A percentile compares a stretch with the other conserved stretches of the same genome.
phyloP scores from a whole-genome alignment of 2,113 vertebrate species.

The Corythaeola cristata region DNA sequence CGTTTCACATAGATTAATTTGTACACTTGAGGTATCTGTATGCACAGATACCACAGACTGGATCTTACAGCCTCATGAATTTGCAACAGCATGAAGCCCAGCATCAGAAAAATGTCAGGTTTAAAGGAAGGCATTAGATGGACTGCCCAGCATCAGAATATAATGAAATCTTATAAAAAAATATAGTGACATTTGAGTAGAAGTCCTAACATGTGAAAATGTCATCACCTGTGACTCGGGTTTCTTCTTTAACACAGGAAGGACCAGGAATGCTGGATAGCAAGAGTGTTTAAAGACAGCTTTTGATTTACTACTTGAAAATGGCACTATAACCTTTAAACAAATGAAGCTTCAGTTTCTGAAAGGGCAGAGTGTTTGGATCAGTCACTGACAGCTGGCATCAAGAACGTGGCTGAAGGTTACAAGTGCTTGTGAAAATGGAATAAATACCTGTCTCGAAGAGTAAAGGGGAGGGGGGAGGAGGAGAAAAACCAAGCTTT shows the following conservation, averaged over 20 bases:
- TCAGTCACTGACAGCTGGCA: background rate
- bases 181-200: background rate
- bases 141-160: background rate
- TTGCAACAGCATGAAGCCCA: background rate
- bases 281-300: background rate
- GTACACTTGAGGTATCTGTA: background rate
- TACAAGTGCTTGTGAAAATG: background rate
- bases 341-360: slow-evolving; percentile 20
- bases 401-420: slow-evolving; percentile 4
- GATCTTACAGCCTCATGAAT: background rate
- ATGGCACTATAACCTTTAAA: slow-evolving; percentile 11
- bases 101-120: background rate
- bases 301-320: slow-evolving; percentile 35
- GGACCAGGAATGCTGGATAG: background rate
- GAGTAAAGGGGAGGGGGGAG: background rate
- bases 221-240: background rate
- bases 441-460: background rate
- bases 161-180: background rate
- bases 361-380: slow-evolving; percentile 3
- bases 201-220: slow-evolving; percentile 4
- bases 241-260: background rate
- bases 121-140: background rate
- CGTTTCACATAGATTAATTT: background rate
- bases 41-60: background rate
- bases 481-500: background rate